These are phyloP conservation scores for Xestia c-nigrum DNA, from an alignment of 2,888 invertebrate species.

Conservation along the genomic window DNA sequence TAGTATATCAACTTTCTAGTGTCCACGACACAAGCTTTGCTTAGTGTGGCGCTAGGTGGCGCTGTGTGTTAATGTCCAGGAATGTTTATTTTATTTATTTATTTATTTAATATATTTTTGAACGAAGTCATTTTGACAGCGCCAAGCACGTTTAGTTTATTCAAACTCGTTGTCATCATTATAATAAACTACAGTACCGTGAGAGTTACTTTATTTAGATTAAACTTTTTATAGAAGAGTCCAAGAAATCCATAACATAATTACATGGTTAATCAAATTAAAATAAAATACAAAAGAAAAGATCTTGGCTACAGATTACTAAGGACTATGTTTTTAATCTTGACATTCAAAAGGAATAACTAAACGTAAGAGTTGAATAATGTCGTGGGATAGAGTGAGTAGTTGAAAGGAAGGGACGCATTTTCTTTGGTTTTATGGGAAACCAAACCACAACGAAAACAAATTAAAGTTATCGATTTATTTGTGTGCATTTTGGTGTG, in stretches of 20 bases:
- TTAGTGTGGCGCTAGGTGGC: too few relatives aligned
- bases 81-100: too few relatives aligned
- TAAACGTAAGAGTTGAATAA: conserved; percentile 64
- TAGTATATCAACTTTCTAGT: too few relatives aligned
- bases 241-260: too few relatives aligned
- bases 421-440: conserved; percentile 46
- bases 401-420: conserved; percentile 60
- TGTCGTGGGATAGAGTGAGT: conserved; percentile 60
- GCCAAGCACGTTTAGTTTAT: conserved; percentile 21
- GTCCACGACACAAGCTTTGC: too few relatives aligned
- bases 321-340: neutral
- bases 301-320: neutral
- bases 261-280: rapidly evolving
- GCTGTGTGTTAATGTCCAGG: too few relatives aligned
- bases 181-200: neutral
- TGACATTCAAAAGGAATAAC: conserved; percentile 43
- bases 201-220: neutral
- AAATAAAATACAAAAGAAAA: neutral
- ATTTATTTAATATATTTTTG: conserved; percentile 18
- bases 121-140: conserved; percentile 38
- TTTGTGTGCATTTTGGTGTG: conserved; percentile 36
- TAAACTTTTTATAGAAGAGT: neutral
- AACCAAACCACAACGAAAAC: conserved; percentile 54
- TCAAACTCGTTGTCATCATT: too few relatives aligned
- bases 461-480: conserved; percentile 49